Base-by-base conservation (phyloP, 2,797 vertebrate species). In the Syndactyla subalaris region DNA sequence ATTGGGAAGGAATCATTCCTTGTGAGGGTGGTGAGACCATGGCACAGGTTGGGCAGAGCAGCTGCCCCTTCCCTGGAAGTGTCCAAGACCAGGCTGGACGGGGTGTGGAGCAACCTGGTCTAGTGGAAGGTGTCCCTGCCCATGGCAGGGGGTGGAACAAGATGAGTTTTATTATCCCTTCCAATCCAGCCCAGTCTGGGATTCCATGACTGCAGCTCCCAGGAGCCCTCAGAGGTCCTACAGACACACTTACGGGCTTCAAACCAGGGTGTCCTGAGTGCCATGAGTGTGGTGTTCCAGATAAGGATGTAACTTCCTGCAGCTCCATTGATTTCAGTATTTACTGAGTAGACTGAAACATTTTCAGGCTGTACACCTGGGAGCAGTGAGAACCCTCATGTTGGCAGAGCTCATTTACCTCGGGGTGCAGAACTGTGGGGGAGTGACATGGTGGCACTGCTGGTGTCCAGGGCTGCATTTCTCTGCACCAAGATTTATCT, bases 121-220 rank as follows among this genome's bases (percentile, higher is more conserved):
- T 1, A 7, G 49, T 61, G 73, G 63, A 0, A 34, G 29, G 20
- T 70, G 38, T 54, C 48, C 34, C 34, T 85, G 55, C 8, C 52
- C 13, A 14, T 54, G 41, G 65, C 24, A 86, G 21, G 16, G 10
- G 17, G 4, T 48, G 29, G 57, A 0, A 39, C 0, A 0, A 32
- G 41, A 3, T 19, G 26, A 0, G 0, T 11, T 48, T 26, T 7
- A 1, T 6, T 1, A 3, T 79, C 20, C 20, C 10, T 73, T 19
- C 9, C 32, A n/a, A 0, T 12, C 22, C 48, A 63, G 20, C n/a
- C 3, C n/a, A 20, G 4, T 38, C 59, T 12, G 2, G 38, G 19
- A 30, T 62, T 62, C 39, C 18, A 19, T 57, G 54, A 2, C 19
- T 34, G 38, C 21, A 17, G 58, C 19, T 89, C 58, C 54, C 57